phyloP scores from a whole-genome alignment of 2,888 invertebrate genomes.

The Alviniconcha strummeri region DNA sequence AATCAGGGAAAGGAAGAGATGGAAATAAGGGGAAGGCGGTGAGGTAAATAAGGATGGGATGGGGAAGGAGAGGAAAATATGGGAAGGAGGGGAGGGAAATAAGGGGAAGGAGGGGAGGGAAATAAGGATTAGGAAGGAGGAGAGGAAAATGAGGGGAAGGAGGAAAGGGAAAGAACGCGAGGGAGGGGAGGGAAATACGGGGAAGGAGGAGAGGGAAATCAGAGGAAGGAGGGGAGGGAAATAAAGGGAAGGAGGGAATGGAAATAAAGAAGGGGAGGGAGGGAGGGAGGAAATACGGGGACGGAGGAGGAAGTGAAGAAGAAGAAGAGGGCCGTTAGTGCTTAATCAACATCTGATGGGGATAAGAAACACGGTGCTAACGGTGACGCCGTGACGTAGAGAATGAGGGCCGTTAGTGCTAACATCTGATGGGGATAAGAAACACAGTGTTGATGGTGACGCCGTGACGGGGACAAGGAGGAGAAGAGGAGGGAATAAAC shows the following conservation, averaged over 20 bases:
- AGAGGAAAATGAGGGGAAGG: neutral
- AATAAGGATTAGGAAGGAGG: neutral
- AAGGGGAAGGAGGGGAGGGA: neutral
- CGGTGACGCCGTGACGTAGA: too few relatives aligned
- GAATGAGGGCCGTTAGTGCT: too few relatives aligned
- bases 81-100: neutral
- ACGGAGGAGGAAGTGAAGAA: neutral
- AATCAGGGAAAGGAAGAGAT: neutral
- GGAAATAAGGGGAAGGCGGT: neutral
- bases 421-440: too few relatives aligned
- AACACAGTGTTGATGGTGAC: too few relatives aligned
- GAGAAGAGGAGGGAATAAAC: too few relatives aligned
- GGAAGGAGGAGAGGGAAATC: neutral
- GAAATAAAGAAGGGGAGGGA: neutral
- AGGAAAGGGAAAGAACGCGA: neutral
- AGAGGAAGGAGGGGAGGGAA: neutral
- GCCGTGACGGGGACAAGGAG: too few relatives aligned
- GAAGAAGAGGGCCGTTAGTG: neutral
- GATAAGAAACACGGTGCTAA: too few relatives aligned
- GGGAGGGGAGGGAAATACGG: neutral
- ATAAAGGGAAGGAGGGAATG: neutral
- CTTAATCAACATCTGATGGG: too few relatives aligned
- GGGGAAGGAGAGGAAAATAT: neutral
- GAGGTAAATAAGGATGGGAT: neutral
- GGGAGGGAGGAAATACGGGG: neutral